phyloP scores from a whole-genome alignment of 53 echinoderm and acorn worm genomes.

The Zoroaster sp. region DNA sequence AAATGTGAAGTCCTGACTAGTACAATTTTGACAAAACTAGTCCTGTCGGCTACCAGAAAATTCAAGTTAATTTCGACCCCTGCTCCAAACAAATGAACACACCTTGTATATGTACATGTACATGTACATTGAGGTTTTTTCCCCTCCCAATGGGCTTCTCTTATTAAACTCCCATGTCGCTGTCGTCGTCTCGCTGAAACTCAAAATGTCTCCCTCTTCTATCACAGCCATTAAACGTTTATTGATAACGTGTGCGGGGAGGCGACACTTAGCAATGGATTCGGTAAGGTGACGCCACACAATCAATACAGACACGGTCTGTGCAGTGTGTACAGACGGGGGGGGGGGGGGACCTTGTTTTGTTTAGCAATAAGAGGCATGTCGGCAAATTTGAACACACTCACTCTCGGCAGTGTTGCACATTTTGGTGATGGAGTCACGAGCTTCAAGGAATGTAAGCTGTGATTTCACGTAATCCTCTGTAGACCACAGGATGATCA shows the following conservation, averaged over 20 bases:
- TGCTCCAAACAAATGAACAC: too few relatives aligned
- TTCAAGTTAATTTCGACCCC: too few relatives aligned
- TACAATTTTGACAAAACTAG: too few relatives aligned
- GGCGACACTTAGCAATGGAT: background rate
- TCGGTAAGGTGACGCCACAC: background rate
- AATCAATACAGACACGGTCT: conserved; percentile 28
- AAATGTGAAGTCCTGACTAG: too few relatives aligned
- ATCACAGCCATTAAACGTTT: background rate
- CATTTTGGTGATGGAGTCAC: conserved; percentile 1
- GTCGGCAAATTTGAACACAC: conserved; percentile 46
- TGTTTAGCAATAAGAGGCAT: background rate
- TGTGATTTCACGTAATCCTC: too few relatives aligned
- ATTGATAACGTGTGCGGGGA: background rate
- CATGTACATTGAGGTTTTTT: background rate
- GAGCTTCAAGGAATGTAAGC: too few relatives aligned
- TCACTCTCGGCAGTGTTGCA: background rate
- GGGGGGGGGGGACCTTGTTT: background rate
- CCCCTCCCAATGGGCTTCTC: background rate
- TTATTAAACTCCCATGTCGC: background rate
- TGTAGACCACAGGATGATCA: too few relatives aligned
- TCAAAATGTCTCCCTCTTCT: background rate
- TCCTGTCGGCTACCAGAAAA: too few relatives aligned
- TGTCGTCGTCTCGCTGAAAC: background rate
- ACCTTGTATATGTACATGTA: too few relatives aligned
- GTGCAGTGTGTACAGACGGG: background rate